Evolutionary conservation across 2,797 vertebrate species (phyloP).

Genomic region (Sebastes oblongus): DNA sequence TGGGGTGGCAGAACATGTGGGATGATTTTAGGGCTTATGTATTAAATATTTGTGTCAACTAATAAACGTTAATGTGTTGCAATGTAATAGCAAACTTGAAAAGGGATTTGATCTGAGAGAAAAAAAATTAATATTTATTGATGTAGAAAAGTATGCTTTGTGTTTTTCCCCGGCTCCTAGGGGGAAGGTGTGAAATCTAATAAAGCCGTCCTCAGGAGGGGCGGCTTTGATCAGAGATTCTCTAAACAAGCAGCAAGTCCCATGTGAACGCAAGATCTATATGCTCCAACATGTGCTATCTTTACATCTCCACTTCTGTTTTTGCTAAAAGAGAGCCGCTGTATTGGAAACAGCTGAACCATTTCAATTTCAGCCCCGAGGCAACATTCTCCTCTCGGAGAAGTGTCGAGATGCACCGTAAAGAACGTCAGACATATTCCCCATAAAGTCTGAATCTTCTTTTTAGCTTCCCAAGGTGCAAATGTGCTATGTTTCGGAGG

Average conservation of each 20-base stretch:
- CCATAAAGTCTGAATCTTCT: constrained; percentile 27
- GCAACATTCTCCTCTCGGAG: constrained; percentile 67
- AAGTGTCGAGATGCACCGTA: constrained; percentile 56
- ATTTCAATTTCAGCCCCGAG: constrained; percentile 79
- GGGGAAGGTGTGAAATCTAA: constrained; percentile 85
- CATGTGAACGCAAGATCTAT: constrained; percentile 76
- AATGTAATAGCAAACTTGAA: constrained; percentile 61
- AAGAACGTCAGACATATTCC: constrained; percentile 54
- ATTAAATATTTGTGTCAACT: constrained; percentile 64
- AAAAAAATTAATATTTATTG: constrained; percentile 81
- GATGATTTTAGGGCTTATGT: constrained; percentile 19
- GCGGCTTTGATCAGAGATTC: constrained; percentile 83
- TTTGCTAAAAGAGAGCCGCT: constrained; percentile 75
- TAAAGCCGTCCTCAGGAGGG: constrained; percentile 82
- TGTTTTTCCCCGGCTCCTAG: constrained; percentile 74
- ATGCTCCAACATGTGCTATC: constrained; percentile 76
- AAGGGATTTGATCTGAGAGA: constrained; percentile 68
- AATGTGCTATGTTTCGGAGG: constrained; percentile 44
- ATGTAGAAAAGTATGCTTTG: constrained; percentile 80
- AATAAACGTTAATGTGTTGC: constrained; percentile 58
- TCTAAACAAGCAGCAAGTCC: constrained; percentile 83
- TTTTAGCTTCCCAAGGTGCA: constrained; percentile 31
- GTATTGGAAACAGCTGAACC: constrained; percentile 87
- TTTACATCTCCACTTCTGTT: constrained; percentile 80
- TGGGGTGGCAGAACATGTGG: not conserved